Percentiles rank a stretch among this genome's conserved stretches.
These are phyloP conservation scores for Cyprinodon brontotheroides DNA, from an alignment of 2,113 vertebrate genomes.

Conservation along the genomic window DNA sequence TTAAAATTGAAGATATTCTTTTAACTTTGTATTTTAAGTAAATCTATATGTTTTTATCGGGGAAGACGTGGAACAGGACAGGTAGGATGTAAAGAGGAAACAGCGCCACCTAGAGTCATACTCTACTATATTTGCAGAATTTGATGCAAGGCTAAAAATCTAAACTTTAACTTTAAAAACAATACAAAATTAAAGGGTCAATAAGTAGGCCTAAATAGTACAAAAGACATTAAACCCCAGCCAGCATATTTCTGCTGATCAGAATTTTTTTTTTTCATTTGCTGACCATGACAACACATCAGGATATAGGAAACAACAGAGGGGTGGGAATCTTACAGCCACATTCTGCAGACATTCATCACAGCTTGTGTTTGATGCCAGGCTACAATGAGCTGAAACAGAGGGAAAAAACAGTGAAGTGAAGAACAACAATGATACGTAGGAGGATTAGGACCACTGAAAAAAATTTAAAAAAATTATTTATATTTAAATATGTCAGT, in stretches of 20 bases:
- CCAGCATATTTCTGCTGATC: background rate
- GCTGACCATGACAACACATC: background rate
- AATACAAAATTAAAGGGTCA: background rate
- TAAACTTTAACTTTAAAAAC: too few relatives aligned
- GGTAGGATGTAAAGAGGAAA: background rate
- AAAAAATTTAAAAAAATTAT: too few relatives aligned
- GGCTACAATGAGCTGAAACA: slow-evolving; percentile 71
- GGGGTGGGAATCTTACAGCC: slow-evolving; percentile 77
- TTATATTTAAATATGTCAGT: too few relatives aligned
- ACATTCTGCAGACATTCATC: slow-evolving; percentile 88
- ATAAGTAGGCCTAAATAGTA: background rate
- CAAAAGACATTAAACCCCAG: background rate
- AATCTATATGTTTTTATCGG: background rate
- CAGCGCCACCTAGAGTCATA: background rate
- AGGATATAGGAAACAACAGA: background rate
- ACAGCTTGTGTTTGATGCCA: slow-evolving; percentile 86
- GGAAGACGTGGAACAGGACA: background rate
- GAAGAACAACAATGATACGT: background rate
- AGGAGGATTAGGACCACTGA: too few relatives aligned
- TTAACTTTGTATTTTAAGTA: background rate
- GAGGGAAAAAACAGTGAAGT: background rate
- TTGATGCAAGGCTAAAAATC: background rate
- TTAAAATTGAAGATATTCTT: background rate
- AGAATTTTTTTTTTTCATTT: background rate
- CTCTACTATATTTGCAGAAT: background rate